phyloP scores from a whole-genome alignment of 2,113 vertebrate genomes.

The Dipodomys ordii region DNA sequence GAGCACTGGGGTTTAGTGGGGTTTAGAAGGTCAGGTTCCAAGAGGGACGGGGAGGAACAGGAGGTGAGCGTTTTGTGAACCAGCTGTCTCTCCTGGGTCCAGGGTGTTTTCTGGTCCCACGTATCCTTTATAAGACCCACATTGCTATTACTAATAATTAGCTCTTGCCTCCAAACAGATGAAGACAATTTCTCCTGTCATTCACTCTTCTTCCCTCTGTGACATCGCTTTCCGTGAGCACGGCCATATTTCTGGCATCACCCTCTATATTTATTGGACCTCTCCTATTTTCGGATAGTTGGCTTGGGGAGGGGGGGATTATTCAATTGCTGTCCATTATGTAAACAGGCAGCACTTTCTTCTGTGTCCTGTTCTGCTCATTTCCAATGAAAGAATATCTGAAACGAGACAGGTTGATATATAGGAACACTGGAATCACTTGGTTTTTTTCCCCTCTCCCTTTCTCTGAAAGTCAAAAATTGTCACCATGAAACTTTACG shows the following conservation, averaged over 20 bases:
- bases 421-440: neutral
- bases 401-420: neutral
- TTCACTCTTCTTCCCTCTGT: conserved; percentile 36
- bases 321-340: conserved; percentile 1
- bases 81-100: neutral
- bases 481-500: neutral
- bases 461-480: neutral
- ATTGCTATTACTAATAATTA: neutral
- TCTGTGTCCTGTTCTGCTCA: neutral
- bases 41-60: neutral
- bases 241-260: neutral
- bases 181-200: neutral
- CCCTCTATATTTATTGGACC: neutral
- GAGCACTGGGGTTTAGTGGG: no score
- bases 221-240: neutral
- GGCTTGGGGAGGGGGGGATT: neutral
- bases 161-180: neutral
- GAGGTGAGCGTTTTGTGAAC: neutral
- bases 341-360: neutral
- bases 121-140: neutral
- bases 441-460: neutral
- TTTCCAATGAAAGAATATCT: neutral
- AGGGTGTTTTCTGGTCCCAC: neutral
- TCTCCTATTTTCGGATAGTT: neutral
- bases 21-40: neutral